These are phyloP conservation scores for Oceanodroma tethys DNA, from an alignment of 2,113 vertebrate genomes.

Conservation along the genomic window DNA sequence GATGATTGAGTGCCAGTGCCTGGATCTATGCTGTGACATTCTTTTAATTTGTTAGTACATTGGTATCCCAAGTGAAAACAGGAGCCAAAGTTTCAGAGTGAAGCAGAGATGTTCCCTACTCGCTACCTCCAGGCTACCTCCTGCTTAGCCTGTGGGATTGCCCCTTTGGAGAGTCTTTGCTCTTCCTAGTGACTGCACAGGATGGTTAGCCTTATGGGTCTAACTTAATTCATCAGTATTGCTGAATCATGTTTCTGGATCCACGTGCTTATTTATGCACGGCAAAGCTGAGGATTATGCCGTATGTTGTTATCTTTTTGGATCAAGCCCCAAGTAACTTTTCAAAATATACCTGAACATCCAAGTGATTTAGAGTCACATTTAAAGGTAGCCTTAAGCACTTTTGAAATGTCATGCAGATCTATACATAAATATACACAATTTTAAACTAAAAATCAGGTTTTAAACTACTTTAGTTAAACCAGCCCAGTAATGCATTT, in stretches of 20 bases:
- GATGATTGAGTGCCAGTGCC: neutral
- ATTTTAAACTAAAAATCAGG: neutral
- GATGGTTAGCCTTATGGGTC: neutral
- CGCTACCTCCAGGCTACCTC: neutral
- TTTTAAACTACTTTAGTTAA: neutral
- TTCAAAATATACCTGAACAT: neutral
- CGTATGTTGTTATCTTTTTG: neutral
- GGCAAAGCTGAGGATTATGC: neutral
- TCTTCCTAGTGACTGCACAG: neutral
- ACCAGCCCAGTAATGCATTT: neutral
- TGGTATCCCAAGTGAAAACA: neutral
- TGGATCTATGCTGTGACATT: neutral
- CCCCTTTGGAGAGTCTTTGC: neutral
- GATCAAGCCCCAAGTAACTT: neutral
- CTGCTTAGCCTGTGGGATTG: neutral
- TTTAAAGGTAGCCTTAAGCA: neutral
- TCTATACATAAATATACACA: neutral
- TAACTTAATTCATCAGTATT: neutral
- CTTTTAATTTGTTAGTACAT: neutral
- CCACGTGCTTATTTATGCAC: neutral
- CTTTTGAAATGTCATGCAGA: neutral
- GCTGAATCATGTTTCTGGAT: neutral
- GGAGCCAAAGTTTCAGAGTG: neutral
- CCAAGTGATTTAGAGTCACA: neutral
- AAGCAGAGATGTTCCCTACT: neutral